Evolutionary conservation across 2,797 vertebrate genomes (phyloP), one percentile per base, ranked within the genome.

Genomic region (Enteromius unitaeniatus): DNA sequence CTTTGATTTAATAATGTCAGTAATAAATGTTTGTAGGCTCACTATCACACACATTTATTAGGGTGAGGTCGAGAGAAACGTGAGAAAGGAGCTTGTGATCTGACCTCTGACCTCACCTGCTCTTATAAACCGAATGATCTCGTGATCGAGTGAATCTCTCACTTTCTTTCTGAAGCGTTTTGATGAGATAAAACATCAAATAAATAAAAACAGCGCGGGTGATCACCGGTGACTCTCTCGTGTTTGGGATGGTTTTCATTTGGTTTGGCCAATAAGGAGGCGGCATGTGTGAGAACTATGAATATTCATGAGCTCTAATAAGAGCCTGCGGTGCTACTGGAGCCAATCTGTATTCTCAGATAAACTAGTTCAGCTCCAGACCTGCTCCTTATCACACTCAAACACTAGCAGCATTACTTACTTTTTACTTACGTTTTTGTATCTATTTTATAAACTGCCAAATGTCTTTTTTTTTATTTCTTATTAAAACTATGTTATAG

Each of bases 141-240:
- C n/a, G n/a, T n/a, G n/a, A n/a, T n/a, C n/a, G n/a, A n/a, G 21
- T 6, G 40, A 69, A 23, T 37, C 17, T 69, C 67, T 5, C 53
- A 1, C 53, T 55, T 23, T 9, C 65, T 17, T 34, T 9, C 47
- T 28, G 2, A 34, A 28, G 47, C 5, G 14, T 14, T 13, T 68
- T 3, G 31, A 47, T 40, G 47, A 80, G 78, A 70, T 80, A 26
- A 80, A 69, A n/a, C n/a, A n/a, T n/a, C n/a, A n/a, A n/a, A n/a
- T n/a, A n/a, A 80, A 80, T 45, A 37, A 37, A 37, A 37, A 37
- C 34, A 58, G 67, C 6, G 28, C 73, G 19, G 49, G 73, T 4
- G 51, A n/a, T 55, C 28, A 2, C 78, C 53, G 34, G 28, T 19
- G 23, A 15, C 65, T 70, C 34, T 80, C 49, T 14, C 1, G 45